Conservation (phyloP, 2,888 invertebrate species). For the Stictocephala bisonia region DNA sequence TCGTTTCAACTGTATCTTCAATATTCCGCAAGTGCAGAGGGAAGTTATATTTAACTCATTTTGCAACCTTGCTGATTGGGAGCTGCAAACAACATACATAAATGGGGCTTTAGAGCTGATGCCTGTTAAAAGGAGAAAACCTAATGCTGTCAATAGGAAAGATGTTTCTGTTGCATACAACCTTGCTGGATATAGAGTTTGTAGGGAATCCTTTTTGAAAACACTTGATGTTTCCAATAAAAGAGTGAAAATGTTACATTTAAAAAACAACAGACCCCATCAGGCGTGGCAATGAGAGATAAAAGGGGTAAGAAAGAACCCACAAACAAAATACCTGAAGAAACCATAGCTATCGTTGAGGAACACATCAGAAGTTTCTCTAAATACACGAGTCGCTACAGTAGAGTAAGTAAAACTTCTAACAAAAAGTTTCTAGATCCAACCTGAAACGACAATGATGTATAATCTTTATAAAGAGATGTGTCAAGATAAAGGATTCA, state of each 20-base stretch:
- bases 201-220: conserved; percentile 17
- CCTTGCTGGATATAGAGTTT: conserved; percentile 30
- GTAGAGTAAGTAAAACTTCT: neutral
- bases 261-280: conserved; percentile 17
- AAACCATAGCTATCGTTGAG: too few species aligned
- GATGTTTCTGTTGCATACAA: neutral
- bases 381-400: conserved; percentile 37
- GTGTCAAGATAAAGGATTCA: conserved; percentile 9
- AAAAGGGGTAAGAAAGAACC: conserved; percentile 35
- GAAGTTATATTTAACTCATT: neutral
- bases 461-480: conserved; percentile 25
- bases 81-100: conserved; percentile 30
- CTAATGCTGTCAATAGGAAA: neutral
- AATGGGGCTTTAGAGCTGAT: conserved; percentile 8
- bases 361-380: conserved; percentile 31
- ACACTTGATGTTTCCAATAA: conserved; percentile 36
- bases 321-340: conserved; percentile 20
- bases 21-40: conserved; percentile 1
- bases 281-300: conserved; percentile 12
- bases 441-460: too few species aligned
- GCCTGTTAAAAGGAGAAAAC: neutral
- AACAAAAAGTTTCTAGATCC: too few species aligned
- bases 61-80: conserved; percentile 18
- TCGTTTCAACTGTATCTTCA: neutral
- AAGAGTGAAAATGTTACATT: too few species aligned